Evolutionary conservation across 2,113 vertebrate species (phyloP).

Genomic region (Nothobranchius kuhntae): DNA sequence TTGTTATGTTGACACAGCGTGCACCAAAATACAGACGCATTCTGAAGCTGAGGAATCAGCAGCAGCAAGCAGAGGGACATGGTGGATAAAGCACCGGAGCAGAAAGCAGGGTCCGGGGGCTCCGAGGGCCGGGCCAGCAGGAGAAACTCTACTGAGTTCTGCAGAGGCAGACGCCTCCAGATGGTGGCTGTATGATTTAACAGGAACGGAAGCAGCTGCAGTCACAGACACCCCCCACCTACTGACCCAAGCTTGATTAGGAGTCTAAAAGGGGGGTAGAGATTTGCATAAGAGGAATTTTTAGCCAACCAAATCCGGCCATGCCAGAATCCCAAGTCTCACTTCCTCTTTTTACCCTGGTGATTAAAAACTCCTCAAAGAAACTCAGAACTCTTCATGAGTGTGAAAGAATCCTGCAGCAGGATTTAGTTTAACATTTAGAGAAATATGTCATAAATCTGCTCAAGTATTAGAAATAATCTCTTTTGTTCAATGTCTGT

Average conservation of each 20-base stretch:
- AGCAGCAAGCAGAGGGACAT: too few species aligned
- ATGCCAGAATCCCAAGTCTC: conserved; percentile 90
- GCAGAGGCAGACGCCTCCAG: conserved; percentile 81
- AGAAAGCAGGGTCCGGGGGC: too few species aligned
- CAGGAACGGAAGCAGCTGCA: conserved; percentile 91
- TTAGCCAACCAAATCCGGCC: conserved; percentile 86
- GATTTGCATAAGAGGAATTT: conserved; percentile 97
- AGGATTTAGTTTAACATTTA: neutral
- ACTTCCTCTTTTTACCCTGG: conserved; percentile 86
- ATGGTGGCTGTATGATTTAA: conserved; percentile 84
- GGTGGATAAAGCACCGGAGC: too few species aligned
- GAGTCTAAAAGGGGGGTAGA: conserved; percentile 82
- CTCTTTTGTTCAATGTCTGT: too few species aligned
- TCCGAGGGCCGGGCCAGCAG: too few species aligned
- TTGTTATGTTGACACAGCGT: too few species aligned
- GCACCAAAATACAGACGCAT: too few species aligned
- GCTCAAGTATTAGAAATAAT: conserved; percentile 25
- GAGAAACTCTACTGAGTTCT: conserved; percentile 39
- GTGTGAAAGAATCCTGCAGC: neutral
- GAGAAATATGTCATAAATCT: too few species aligned
- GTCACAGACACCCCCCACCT: conserved; percentile 72
- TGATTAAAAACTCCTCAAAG: conserved; percentile 53
- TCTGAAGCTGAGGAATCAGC: too few species aligned
- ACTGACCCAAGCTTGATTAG: conserved; percentile 82
- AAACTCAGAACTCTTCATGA: conserved; percentile 25